Evolutionary conservation across 2,113 vertebrate genomes (phyloP).

Genomic region (Podarcis cretensis): DNA sequence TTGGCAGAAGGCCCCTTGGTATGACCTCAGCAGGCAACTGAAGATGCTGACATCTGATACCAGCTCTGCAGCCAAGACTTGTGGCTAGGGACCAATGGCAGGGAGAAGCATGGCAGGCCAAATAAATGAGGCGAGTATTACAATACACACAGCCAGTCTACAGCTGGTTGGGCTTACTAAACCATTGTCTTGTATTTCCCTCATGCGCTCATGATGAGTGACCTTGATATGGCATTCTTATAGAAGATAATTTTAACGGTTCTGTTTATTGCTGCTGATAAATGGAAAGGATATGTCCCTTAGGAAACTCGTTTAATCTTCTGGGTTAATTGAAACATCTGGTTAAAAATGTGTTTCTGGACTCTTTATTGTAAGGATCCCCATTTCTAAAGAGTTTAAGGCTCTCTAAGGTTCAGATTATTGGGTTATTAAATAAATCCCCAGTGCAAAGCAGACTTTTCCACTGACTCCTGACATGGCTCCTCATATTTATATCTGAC

Average conservation of each 20-base stretch:
- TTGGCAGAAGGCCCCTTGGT: no score
- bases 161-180: no score
- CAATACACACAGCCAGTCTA: background rate
- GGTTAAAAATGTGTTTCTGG: background rate
- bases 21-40: background rate
- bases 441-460: background rate
- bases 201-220: background rate
- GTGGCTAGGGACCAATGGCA: no score
- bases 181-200: background rate
- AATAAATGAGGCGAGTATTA: background rate
- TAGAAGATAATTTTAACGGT: background rate
- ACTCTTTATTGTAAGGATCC: background rate
- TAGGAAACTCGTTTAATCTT: background rate
- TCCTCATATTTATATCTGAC: slow-evolving; percentile 22
- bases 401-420: background rate
- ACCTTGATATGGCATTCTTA: background rate
- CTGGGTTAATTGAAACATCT: no score
- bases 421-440: slow-evolving; percentile 6
- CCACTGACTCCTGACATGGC: slow-evolving; percentile 1
- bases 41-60: background rate
- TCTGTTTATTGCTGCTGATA: background rate
- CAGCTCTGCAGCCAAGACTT: background rate
- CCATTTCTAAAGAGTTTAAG: background rate
- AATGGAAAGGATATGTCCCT: background rate
- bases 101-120: background rate